These are phyloP conservation scores for Dolomedes plantarius DNA, from an alignment of 2,888 invertebrate species.

Conservation along the genomic window DNA sequence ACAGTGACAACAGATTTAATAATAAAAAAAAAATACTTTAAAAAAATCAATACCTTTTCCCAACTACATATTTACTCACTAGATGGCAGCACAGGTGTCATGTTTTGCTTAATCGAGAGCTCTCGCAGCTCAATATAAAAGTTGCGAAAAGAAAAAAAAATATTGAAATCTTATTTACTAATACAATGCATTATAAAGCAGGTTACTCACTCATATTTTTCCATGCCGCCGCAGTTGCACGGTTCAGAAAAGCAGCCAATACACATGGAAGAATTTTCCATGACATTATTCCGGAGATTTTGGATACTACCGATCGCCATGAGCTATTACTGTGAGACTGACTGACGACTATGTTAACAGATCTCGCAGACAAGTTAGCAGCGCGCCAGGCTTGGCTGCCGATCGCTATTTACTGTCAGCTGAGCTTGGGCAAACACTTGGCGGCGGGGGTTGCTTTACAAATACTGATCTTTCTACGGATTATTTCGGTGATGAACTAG, in stretches of 20 bases:
- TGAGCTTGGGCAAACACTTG: constrained; percentile 64
- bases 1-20: constrained; percentile 55
- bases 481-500: constrained; percentile 52
- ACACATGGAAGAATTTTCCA: constrained; percentile 64
- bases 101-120: not conserved
- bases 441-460: constrained; percentile 63
- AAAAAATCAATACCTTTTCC: constrained; percentile 52
- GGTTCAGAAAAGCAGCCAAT: constrained; percentile 57
- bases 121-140: constrained; percentile 2
- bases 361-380: constrained; percentile 68
- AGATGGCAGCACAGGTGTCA: constrained; percentile 61
- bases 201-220: constrained; percentile 62
- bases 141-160: not conserved
- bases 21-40: no score
- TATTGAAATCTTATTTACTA: no score
- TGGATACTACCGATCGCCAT: constrained; percentile 64
- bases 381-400: constrained; percentile 67
- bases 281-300: constrained; percentile 54
- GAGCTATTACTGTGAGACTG: constrained; percentile 66
- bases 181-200: constrained; percentile 21
- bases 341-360: constrained; percentile 71
- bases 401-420: constrained; percentile 68
- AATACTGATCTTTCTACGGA: constrained; percentile 34
- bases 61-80: constrained; percentile 14
- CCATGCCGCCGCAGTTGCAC: constrained; percentile 45